phyloP scores from a whole-genome alignment of 2,797 vertebrate species.

The Pogoniulus pusillus region DNA sequence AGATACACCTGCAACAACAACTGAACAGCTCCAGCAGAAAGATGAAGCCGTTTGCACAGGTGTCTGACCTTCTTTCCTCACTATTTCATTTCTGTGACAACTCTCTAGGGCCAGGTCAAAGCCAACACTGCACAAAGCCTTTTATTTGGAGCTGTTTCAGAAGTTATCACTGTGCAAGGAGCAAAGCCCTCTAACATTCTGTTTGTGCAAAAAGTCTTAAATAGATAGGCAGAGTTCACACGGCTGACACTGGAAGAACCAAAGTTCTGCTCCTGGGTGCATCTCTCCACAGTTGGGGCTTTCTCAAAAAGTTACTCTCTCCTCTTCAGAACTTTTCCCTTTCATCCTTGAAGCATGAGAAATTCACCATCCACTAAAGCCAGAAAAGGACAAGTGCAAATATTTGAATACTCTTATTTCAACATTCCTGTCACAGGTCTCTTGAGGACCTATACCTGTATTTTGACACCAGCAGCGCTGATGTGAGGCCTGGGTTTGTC shows the following conservation, averaged over 20 bases:
- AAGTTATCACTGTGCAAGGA: neutral
- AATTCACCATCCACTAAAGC: neutral
- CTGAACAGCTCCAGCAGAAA: neutral
- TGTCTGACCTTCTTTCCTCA: neutral
- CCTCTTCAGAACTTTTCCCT: neutral
- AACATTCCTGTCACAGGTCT: rapidly evolving
- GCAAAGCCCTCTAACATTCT: neutral
- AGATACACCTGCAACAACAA: neutral
- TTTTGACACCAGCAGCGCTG: neutral
- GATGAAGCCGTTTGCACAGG: neutral
- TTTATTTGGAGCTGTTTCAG: neutral
- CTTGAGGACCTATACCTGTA: neutral
- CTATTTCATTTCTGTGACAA: neutral
- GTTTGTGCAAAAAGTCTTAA: neutral
- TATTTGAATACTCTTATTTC: neutral
- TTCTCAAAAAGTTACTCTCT: neutral
- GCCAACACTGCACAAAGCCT: neutral
- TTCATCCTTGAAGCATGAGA: neutral
- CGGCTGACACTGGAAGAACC: neutral
- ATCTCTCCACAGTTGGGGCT: neutral
- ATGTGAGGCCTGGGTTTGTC: neutral
- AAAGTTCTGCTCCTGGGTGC: neutral
- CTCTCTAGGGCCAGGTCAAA: neutral
- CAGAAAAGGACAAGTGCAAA: neutral
- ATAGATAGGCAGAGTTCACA: neutral